phyloP scores from a whole-genome alignment of 2,113 vertebrate genomes.

The Strigops habroptila region DNA sequence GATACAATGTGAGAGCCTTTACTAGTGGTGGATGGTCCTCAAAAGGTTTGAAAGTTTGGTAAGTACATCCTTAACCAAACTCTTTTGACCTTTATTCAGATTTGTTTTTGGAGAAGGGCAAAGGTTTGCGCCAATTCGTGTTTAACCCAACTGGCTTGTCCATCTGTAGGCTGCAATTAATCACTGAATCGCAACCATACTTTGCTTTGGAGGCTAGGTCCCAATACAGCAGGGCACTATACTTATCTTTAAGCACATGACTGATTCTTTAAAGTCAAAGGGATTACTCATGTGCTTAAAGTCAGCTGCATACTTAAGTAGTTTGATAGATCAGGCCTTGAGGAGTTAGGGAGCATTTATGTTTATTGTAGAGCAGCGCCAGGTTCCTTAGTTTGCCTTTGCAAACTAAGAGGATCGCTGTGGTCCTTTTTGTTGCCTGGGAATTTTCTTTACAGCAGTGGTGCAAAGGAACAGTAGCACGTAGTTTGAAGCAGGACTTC shows the following conservation, averaged over 20 bases:
- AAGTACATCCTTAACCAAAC: conserved; percentile 62
- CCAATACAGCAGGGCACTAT: neutral
- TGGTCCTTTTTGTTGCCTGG: neutral
- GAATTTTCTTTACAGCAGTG: neutral
- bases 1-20: conserved; percentile 3
- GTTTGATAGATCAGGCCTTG: neutral
- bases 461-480: neutral
- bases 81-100: conserved; percentile 67
- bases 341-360: neutral
- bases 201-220: conserved; percentile 23
- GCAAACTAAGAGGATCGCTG: neutral
- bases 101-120: conserved; percentile 52
- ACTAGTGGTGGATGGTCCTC: conserved; percentile 9
- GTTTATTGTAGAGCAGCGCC: neutral
- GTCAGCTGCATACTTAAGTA: neutral
- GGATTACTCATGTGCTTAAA: conserved; percentile 36
- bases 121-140: conserved; percentile 55
- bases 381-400: neutral
- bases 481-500: neutral
- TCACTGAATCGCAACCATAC: conserved; percentile 46
- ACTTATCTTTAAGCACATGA: conserved; percentile 18
- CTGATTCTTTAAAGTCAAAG: conserved; percentile 41
- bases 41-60: conserved; percentile 55
- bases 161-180: conserved; percentile 33
- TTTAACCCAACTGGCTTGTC: conserved; percentile 52